Base-by-base conservation (phyloP, 1,140 invertebrate species). In the Conus betulinus region DNA sequence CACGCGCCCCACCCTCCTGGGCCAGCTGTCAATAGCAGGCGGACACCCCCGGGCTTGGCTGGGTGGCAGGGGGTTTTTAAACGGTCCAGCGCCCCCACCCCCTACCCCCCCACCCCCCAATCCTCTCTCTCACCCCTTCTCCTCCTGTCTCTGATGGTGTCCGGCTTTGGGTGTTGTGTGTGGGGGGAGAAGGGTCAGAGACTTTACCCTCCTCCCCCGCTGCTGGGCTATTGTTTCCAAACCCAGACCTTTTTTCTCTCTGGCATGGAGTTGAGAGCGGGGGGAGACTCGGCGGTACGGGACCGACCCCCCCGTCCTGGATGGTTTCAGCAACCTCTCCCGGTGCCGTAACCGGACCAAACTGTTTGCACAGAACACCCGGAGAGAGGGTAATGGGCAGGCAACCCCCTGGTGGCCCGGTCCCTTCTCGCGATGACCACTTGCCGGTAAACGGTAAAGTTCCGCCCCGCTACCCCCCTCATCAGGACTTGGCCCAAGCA, bases 1-100 rank as follows among this genome's bases (percentile, higher is more conserved):
- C 81, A 15, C 17, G 39, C n/a, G 81, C 81, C 81, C 81, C 81
- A 83, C 81, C 81, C 81, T 83, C 81, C 15, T 52, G 81, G 81
- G 51, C 51, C 17, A 55, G 20, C 81, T 83, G 81, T 83, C 81
- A 83, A 55, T 83, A 17, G 4, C 81, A 83, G 81, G 52, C 81
- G 13, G 51, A 17, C 17, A 25, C 15, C 81, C 81, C 81, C 51
- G 7, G 81, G 57, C 57, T 60, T 39, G 57, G 8, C 0, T 2
- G 81, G 52, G 15, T 83, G 81, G 81, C 81, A 55, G 81, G 39
- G n/a, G 20, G 3, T 83, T 52, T 39, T 51, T 3, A 51, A 83
- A 55, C 81, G 23, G 81, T 52, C 52, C 8, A 1, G 53, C 52
- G 2, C 81, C 81, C 8, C 57, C 57, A 1, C 57, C 8, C 57